phyloP scores from a whole-genome alignment of 2,113 vertebrate species.

The Leptobrachium leishanense region DNA sequence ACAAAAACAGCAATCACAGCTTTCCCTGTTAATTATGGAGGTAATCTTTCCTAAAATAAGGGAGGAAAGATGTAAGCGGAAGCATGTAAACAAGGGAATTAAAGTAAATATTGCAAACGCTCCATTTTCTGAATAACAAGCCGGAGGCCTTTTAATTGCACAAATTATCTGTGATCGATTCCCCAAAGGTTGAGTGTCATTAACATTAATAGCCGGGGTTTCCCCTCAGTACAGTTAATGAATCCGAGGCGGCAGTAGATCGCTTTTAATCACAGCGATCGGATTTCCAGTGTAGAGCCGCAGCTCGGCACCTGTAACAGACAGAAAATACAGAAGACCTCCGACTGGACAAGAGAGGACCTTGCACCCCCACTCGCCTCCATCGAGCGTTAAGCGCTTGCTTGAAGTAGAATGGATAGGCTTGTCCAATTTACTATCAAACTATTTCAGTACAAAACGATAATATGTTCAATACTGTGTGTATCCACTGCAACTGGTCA shows the following conservation, averaged over 20 bases:
- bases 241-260: constrained; percentile 48
- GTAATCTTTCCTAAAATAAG: too few relatives aligned
- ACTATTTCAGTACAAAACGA: too few relatives aligned
- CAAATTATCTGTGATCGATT: constrained; percentile 51
- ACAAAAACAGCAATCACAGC: too few relatives aligned
- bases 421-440: too few relatives aligned
- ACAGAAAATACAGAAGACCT: background rate
- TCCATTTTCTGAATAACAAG: constrained; percentile 36
- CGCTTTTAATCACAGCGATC: constrained; percentile 46
- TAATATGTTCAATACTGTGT: too few relatives aligned
- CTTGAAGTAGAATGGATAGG: too few relatives aligned
- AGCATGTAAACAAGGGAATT: too few relatives aligned
- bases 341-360: background rate
- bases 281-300: constrained; percentile 5
- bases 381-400: too few relatives aligned
- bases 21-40: too few relatives aligned
- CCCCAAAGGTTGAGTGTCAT: constrained; percentile 41
- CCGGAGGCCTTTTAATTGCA: constrained; percentile 40
- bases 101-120: constrained; percentile 7
- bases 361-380: background rate
- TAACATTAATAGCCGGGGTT: constrained; percentile 44
- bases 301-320: background rate
- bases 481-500: too few relatives aligned
- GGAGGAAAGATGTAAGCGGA: too few relatives aligned
- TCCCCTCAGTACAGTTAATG: constrained; percentile 22